A percentile compares a stretch with the other conserved stretches of the same genome.
phyloP scores from a whole-genome alignment of 2,113 vertebrate genomes.

The Synchiropus splendidus region DNA sequence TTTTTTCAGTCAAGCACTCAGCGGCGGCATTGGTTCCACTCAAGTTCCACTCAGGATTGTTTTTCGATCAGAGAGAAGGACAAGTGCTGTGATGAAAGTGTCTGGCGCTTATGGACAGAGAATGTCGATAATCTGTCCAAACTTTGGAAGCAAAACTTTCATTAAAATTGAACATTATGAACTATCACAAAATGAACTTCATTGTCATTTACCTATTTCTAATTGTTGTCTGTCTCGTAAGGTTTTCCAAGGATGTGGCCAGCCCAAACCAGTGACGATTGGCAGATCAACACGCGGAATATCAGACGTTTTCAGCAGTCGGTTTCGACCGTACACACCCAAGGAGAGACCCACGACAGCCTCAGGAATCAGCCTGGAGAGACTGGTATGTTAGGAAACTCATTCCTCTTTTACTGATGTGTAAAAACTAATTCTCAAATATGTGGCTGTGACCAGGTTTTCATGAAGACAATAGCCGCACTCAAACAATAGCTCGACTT shows the following conservation, averaged over 20 bases:
- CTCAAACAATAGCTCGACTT: too few species aligned
- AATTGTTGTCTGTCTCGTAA: too few species aligned
- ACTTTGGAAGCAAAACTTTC: too few species aligned
- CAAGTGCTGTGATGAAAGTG: conserved; percentile 21
- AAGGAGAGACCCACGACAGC: conserved; percentile 84
- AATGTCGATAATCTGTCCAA: too few species aligned
- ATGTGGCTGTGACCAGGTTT: too few species aligned
- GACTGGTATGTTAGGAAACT: conserved; percentile 75
- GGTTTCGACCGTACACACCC: conserved; percentile 79
- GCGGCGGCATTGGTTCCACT: conserved; percentile 19
- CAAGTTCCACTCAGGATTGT: not conserved
- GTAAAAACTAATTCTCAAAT: too few species aligned
- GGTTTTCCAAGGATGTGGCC: conserved; percentile 93
- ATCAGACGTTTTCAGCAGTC: conserved; percentile 77
- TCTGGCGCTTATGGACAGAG: conserved; percentile 2
- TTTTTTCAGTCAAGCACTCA: conserved; percentile 4
- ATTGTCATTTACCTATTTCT: not conserved
- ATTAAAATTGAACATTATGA: too few species aligned
- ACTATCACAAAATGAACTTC: too few species aligned
- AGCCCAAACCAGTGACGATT: conserved; percentile 78
- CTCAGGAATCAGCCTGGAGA: conserved; percentile 84
- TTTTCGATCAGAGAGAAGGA: conserved; percentile 26
- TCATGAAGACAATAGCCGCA: too few species aligned
- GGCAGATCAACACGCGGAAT: conserved; percentile 79
- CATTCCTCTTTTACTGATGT: too few species aligned